Evolutionary conservation across 2,888 invertebrate genomes (phyloP).

Genomic region (Ceriagrion tenellum): DNA sequence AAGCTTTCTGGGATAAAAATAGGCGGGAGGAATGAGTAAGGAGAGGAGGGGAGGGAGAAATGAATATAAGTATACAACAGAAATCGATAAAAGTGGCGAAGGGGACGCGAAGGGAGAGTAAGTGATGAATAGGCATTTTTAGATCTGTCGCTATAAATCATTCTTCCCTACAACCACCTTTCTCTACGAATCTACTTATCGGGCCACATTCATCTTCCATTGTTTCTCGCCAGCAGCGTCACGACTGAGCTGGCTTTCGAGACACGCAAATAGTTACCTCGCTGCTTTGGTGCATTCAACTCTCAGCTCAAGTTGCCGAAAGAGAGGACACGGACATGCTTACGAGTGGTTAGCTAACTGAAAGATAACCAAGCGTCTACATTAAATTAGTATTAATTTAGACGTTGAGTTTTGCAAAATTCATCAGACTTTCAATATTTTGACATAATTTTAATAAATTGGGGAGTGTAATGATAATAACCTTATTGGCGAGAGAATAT

Average conservation of each 20-base stretch:
- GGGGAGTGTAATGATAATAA: no score
- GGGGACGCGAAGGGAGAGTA: background rate
- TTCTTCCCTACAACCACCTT: background rate
- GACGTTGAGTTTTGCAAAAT: no score
- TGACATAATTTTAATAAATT: no score
- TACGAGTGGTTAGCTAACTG: no score
- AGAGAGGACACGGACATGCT: no score
- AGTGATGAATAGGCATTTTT: conserved; percentile 30
- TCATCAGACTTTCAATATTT: no score
- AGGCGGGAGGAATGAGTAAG: background rate
- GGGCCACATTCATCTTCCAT: background rate
- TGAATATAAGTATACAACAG: background rate
- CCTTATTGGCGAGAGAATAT: no score
- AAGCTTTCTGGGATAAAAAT: no score
- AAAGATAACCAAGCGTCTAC: no score
- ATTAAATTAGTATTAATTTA: no score
- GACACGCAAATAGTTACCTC: background rate
- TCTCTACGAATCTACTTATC: conserved; percentile 1
- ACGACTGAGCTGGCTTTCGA: background rate
- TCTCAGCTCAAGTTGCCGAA: no score
- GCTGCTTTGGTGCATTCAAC: no score
- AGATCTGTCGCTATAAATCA: conserved; percentile 27
- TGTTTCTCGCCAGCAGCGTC: background rate
- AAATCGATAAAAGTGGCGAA: background rate
- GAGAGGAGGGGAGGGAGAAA: background rate